Evolutionary conservation across 2,113 vertebrate genomes (phyloP).

Genomic region (Corythoichthys haematopterus): DNA sequence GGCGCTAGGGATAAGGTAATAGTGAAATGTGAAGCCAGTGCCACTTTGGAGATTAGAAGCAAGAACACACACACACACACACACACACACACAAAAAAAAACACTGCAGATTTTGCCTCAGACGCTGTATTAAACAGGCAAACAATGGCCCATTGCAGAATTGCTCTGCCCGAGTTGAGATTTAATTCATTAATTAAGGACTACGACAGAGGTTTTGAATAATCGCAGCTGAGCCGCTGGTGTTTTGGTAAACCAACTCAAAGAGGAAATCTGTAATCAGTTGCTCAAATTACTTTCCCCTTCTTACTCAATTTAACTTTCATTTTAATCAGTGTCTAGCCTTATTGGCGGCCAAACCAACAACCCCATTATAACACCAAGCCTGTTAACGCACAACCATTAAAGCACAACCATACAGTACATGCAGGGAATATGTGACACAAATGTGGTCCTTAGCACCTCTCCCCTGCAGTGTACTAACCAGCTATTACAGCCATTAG

Average conservation of each 20-base stretch:
- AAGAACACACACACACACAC: background rate
- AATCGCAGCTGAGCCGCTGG: slow-evolving; percentile 19
- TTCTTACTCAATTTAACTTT: slow-evolving; percentile 28
- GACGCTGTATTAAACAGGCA: background rate
- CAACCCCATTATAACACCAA: slow-evolving; percentile 21
- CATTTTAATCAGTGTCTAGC: slow-evolving; percentile 15
- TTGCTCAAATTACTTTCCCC: slow-evolving; percentile 8
- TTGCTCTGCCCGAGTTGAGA: slow-evolving; percentile 16
- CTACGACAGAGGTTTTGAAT: slow-evolving; percentile 16
- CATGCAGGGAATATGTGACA: background rate
- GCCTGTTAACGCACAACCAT: slow-evolving; percentile 29
- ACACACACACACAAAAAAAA: no score
- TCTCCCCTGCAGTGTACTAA: slow-evolving; percentile 35
- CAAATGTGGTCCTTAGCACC: background rate
- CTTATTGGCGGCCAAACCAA: slow-evolving; percentile 15
- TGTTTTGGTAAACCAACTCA: slow-evolving; percentile 9
- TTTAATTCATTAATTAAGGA: slow-evolving; percentile 31
- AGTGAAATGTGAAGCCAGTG: background rate
- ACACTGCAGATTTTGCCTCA: background rate
- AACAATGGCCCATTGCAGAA: background rate
- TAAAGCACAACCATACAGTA: slow-evolving; percentile 13
- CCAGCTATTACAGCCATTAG: slow-evolving; percentile 65
- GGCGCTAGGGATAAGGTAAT: background rate
- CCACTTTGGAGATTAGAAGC: background rate
- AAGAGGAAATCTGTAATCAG: slow-evolving; percentile 30